A percentile compares a stretch with the other conserved stretches of the same genome.
Conservation (phyloP, 2,888 invertebrate species). For the Anticlea derivata region DNA sequence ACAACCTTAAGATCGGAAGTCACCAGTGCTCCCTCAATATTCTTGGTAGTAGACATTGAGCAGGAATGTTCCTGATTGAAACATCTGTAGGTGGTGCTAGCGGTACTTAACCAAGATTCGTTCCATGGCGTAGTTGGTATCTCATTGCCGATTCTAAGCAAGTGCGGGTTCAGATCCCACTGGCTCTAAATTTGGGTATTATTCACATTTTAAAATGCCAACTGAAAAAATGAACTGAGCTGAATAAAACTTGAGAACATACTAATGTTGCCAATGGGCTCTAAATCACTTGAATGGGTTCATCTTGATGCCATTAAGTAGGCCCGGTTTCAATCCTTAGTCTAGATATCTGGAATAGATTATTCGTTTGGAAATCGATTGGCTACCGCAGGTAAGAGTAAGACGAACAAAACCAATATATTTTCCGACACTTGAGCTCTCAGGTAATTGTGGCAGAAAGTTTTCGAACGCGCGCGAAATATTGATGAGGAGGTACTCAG, state of each 20-base stretch:
- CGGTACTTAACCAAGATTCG: too few relatives aligned
- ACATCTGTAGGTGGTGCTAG: too few relatives aligned
- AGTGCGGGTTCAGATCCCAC: too few relatives aligned
- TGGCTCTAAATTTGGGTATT: too few relatives aligned
- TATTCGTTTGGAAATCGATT: conserved; percentile 60
- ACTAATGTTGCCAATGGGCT: not conserved
- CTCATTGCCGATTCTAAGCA: too few relatives aligned
- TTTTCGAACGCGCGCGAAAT: conserved; percentile 77
- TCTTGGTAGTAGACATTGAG: too few relatives aligned
- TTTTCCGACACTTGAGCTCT: conserved; percentile 82
- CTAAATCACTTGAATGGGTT: conserved; percentile 3
- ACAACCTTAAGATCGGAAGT: too few relatives aligned
- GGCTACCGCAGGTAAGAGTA: conserved; percentile 56
- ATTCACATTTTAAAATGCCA: too few relatives aligned
- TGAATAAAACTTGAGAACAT: not conserved
- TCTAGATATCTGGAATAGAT: conserved; percentile 41
- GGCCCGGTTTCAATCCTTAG: conserved; percentile 1
- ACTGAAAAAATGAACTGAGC: too few relatives aligned
- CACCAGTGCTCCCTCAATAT: too few relatives aligned
- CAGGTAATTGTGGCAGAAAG: conserved; percentile 84
- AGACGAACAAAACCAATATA: conserved; percentile 79
- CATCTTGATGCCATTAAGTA: conserved; percentile 5
- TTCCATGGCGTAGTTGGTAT: too few relatives aligned
- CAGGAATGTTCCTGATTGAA: too few relatives aligned
- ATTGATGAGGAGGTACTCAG: conserved; percentile 65